phyloP scores from a whole-genome alignment of 2,797 vertebrate species.

The Tolypeutes matacus region DNA sequence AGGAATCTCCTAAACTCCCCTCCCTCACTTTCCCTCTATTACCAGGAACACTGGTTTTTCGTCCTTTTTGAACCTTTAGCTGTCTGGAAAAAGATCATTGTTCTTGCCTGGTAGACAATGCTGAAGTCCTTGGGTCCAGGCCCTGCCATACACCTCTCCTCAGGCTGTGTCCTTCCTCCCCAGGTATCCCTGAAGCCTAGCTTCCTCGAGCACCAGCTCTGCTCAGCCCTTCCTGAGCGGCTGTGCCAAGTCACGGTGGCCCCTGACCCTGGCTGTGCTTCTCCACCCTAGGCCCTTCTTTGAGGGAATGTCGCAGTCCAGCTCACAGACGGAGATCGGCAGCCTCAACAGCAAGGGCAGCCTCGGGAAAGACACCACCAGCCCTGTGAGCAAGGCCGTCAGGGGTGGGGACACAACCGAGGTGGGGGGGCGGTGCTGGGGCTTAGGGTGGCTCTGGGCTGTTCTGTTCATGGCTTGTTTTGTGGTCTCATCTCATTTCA shows the following conservation, averaged over 20 bases:
- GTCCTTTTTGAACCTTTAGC: not conserved
- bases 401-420: conserved; percentile 46
- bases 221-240: not conserved
- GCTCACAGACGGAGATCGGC: conserved; percentile 99
- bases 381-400: conserved; percentile 92
- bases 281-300: conserved; percentile 95
- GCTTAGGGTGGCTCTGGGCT: not conserved
- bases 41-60: not conserved
- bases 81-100: not conserved
- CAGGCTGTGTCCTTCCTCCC: not conserved
- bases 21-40: too few relatives aligned
- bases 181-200: not conserved
- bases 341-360: conserved; percentile 99
- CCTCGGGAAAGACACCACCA: conserved; percentile 94
- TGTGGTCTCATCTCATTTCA: not conserved
- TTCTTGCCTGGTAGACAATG: not conserved
- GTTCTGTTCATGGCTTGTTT: not conserved
- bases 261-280: conserved; percentile 78
- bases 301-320: conserved; percentile 99
- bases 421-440: conserved; percentile 71
- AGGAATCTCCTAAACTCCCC: not conserved
- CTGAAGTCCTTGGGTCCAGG: not conserved
- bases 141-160: not conserved
- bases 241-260: not conserved
- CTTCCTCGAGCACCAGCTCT: not conserved